Base-by-base conservation (phyloP, 64 coral and sea anemone genomes). In the Catalaphyllia jardinei region DNA sequence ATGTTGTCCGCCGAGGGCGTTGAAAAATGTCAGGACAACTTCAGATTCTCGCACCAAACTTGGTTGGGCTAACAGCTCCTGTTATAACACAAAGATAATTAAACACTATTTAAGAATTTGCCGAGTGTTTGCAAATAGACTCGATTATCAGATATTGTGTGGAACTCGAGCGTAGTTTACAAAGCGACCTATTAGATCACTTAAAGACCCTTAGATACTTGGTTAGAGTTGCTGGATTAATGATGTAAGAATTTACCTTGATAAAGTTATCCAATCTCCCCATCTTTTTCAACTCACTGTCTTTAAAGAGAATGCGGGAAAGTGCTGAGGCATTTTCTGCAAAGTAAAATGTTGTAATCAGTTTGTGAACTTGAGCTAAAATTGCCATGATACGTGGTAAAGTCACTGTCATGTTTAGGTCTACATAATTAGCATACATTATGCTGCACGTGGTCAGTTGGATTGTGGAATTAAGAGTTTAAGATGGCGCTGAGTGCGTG, bases 251-350 rank as follows among this genome's bases (percentile, higher is more conserved):
- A 27, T 1, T 65, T 85, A 85, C 81, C 81, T 71, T 85, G 3
- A 85, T 85, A 71, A 85, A 85, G 8, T 49, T 63, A 50, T 85
- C 81, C 13, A 85, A n/a, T 85, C 63, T 85, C 20, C 10, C 63
- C 81, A 85, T 85, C 81, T 71, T 85, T 51, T 85, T 85, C 62
- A 85, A 71, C 50, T 71, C 39, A 25, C 13, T 71, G 6, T 85
- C 81, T 49, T 85, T 85, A 64, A 63, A 85, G 8, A 69, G 22
- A 49, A 85, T 85, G 15, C 81, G 31, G 33, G 81, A 85, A 4
- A 85, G 63, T 2, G 81, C 19, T 51, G 81, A 85, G 61, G 69
- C 71, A 35, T 71, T 64, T 71, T 85, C 81, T 85, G 81, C 22
- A 52, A 46, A 71, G 29, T 50, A 33, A 14, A 61, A 62, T n/a